Percentiles rank a stretch among this genome's conserved stretches.
phyloP scores from a whole-genome alignment of 1,140 invertebrate species.

The Ericerus pela region DNA sequence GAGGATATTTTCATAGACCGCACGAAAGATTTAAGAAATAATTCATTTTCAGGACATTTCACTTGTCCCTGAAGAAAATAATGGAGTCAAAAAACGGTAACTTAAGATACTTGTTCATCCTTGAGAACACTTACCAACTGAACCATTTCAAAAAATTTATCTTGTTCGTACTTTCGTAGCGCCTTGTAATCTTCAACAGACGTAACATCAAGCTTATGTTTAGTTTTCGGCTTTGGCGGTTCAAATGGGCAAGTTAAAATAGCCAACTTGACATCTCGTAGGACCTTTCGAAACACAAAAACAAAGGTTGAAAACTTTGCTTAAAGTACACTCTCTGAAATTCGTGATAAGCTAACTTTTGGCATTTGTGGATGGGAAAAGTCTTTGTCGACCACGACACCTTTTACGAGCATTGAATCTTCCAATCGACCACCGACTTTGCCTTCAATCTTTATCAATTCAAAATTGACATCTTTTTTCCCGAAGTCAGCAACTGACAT shows the following conservation, averaged over 20 bases:
- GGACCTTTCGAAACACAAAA: conserved; percentile 32
- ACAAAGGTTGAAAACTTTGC: not conserved
- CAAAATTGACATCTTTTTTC: conserved; percentile 94
- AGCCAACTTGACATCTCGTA: conserved; percentile 82
- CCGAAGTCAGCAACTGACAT: conserved; percentile 86
- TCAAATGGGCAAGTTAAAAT: conserved; percentile 99
- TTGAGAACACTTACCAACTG: conserved; percentile 47
- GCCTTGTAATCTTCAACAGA: conserved; percentile 92
- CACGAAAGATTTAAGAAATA: too few relatives aligned
- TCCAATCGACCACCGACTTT: conserved; percentile 96
- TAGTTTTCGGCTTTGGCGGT: conserved; percentile 99
- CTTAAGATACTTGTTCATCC: too few relatives aligned
- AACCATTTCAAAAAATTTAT: conserved; percentile 96
- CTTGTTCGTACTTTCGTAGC: conserved; percentile 82
- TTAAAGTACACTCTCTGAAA: not conserved
- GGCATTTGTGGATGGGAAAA: conserved; percentile 99
- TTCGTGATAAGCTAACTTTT: conserved; percentile 42
- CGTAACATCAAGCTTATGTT: conserved; percentile 97
- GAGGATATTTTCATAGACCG: too few relatives aligned
- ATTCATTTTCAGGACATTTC: too few relatives aligned
- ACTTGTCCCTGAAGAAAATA: too few relatives aligned
- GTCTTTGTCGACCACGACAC: conserved; percentile 96
- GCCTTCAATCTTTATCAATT: conserved; percentile 95
- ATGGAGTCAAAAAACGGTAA: too few relatives aligned
- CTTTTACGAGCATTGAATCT: conserved; percentile 90